A percentile compares a stretch with the other conserved stretches of the same genome.
Conservation (phyloP, 2,888 invertebrate species). For the Nebria brevicollis region DNA sequence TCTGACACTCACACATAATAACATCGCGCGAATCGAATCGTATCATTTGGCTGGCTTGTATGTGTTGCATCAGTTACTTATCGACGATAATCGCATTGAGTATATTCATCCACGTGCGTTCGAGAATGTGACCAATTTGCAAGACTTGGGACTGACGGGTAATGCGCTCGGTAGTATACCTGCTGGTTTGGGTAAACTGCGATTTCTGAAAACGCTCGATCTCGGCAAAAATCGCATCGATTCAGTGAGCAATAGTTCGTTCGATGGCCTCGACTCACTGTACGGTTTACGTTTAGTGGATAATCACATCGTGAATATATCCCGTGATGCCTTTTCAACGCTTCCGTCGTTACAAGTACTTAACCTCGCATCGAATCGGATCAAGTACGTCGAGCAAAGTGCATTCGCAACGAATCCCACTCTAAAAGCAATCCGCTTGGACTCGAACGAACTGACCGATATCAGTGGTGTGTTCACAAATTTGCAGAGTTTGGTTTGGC, state of each 20-base stretch:
- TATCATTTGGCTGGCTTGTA: constrained; percentile 78
- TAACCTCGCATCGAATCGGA: constrained; percentile 83
- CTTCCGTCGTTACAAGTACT: constrained; percentile 79
- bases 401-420: constrained; percentile 80
- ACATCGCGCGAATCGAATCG: constrained; percentile 74
- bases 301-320: constrained; percentile 81
- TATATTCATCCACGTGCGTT: constrained; percentile 77
- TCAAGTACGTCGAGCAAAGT: constrained; percentile 79
- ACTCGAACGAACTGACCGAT: constrained; percentile 81
- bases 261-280: constrained; percentile 78
- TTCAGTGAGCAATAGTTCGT: constrained; percentile 75
- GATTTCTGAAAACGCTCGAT: constrained; percentile 79
- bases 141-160: constrained; percentile 79
- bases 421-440: constrained; percentile 79
- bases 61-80: constrained; percentile 76
- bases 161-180: constrained; percentile 78
- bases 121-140: constrained; percentile 80
- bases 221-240: constrained; percentile 84
- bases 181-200: constrained; percentile 74
- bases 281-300: constrained; percentile 81
- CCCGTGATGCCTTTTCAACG: constrained; percentile 77
- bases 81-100: constrained; percentile 79
- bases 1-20: constrained; percentile 78
- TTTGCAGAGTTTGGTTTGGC: constrained; percentile 78
- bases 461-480: constrained; percentile 81